Conservation (phyloP, 1,140 invertebrate species). For the Eumaeus atala region DNA sequence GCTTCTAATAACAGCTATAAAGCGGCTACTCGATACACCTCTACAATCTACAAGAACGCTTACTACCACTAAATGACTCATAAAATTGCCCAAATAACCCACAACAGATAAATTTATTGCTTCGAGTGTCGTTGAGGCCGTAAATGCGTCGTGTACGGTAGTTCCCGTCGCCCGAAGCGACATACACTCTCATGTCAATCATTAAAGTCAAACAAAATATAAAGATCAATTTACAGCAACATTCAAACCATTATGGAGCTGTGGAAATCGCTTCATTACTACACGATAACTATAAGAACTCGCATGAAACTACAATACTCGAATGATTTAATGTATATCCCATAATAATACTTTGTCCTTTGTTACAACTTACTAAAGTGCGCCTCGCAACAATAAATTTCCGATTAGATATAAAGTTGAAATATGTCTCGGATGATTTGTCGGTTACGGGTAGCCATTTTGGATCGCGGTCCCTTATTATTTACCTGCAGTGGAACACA, state of each 20-base stretch:
- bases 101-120: conserved; percentile 62
- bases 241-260: conserved; percentile 55
- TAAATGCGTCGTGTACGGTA: conserved; percentile 46
- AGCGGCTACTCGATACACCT: conserved; percentile 36
- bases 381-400: conserved; percentile 70
- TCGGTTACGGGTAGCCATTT: conserved; percentile 49
- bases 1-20: conserved; percentile 23
- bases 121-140: conserved; percentile 44
- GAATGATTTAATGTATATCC: conserved; percentile 51
- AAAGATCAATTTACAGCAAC: conserved; percentile 68
- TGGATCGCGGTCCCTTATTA: conserved; percentile 36
- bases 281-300: conserved; percentile 45
- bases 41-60: conserved; percentile 41
- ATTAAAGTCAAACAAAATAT: conserved; percentile 74
- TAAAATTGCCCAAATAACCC: conserved; percentile 68
- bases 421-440: conserved; percentile 57
- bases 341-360: conserved; percentile 64
- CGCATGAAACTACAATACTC: conserved; percentile 38
- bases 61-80: conserved; percentile 63
- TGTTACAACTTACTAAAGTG: conserved; percentile 61
- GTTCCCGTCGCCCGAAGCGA: conserved; percentile 29
- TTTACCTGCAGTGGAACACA: conserved; percentile 59
- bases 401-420: conserved; percentile 64
- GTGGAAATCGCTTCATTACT: conserved; percentile 67
- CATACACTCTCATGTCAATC: conserved; percentile 66